phyloP scores from a whole-genome alignment of 2,797 vertebrate species.

The Mionectes olivaceus region DNA sequence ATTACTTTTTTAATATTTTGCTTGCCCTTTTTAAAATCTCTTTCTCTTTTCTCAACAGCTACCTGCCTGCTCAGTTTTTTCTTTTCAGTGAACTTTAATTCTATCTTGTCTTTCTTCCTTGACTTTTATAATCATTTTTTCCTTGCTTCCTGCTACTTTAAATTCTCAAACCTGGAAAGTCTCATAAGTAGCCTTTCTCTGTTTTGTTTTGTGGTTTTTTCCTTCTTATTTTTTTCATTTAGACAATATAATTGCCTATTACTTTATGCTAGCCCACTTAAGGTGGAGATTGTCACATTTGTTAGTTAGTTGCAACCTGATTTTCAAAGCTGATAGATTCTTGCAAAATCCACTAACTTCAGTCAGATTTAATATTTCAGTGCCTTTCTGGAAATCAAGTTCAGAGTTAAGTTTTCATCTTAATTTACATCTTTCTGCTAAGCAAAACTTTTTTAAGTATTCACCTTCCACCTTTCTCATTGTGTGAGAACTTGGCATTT shows the following conservation, averaged over 20 bases:
- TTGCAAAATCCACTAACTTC: background rate
- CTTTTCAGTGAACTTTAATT: background rate
- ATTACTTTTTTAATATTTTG: background rate
- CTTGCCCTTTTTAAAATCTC: background rate
- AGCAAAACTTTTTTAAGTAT: background rate
- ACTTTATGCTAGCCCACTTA: background rate
- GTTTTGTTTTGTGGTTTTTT: background rate
- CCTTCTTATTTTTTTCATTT: background rate
- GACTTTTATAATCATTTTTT: background rate
- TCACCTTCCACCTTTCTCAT: conserved; percentile 34
- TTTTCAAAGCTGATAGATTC: background rate
- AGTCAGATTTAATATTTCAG: background rate
- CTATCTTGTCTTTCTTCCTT: background rate
- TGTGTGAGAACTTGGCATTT: conserved; percentile 9
- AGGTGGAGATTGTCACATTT: background rate
- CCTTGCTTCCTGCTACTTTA: background rate
- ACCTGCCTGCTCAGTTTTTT: background rate
- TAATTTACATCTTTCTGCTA: conserved; percentile 16
- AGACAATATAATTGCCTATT: background rate
- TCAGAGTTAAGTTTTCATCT: background rate
- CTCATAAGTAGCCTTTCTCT: background rate
- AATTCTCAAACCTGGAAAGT: background rate
- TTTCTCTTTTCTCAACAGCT: background rate
- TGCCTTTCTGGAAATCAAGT: background rate
- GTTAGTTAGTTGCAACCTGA: background rate